Conservation (phyloP, 2,888 invertebrate genomes). For the Lycocerus yunnanus region DNA sequence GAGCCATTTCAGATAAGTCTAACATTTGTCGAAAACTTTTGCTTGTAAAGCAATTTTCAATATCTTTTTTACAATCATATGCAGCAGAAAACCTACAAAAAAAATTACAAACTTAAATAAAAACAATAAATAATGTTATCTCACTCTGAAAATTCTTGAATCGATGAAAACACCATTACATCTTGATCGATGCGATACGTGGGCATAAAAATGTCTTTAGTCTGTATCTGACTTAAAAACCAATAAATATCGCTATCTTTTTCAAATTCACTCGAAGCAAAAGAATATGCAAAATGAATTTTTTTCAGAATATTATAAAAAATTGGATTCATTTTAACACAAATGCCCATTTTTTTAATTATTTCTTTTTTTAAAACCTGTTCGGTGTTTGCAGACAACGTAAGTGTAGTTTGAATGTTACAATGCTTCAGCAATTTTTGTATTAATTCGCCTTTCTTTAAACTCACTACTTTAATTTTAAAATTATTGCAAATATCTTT, state of each 20-base stretch:
- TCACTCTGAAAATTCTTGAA: slow-evolving; percentile 42
- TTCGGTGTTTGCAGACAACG: slow-evolving; percentile 37
- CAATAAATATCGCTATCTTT: slow-evolving; percentile 38
- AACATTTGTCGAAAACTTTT: slow-evolving; percentile 11
- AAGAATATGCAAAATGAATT: slow-evolving; percentile 43
- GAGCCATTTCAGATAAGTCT: slow-evolving; percentile 17
- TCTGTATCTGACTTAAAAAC: slow-evolving; percentile 33
- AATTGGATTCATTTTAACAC: slow-evolving; percentile 39
- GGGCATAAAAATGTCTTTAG: slow-evolving; percentile 40
- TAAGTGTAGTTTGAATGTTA: slow-evolving; percentile 41
- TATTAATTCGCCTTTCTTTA: slow-evolving; percentile 33
- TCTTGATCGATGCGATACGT: slow-evolving; percentile 34
- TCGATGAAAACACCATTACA: slow-evolving; percentile 40
- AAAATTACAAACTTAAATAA: not conserved
- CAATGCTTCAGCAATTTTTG: slow-evolving; percentile 36
- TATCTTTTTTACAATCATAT: slow-evolving; percentile 18
- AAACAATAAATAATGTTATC: slow-evolving; percentile 2
- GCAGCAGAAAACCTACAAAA: slow-evolving; percentile 29
- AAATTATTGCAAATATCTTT: slow-evolving; percentile 32
- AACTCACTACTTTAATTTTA: slow-evolving; percentile 22
- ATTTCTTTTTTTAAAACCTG: slow-evolving; percentile 41
- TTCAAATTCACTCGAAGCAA: slow-evolving; percentile 39
- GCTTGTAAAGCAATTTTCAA: slow-evolving; percentile 16
- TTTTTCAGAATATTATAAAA: slow-evolving; percentile 39
- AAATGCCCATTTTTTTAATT: slow-evolving; percentile 40